A percentile compares a stretch with the other conserved stretches of the same genome.
Conservation (phyloP, 2,888 invertebrate species). For the Elmis aenea region DNA sequence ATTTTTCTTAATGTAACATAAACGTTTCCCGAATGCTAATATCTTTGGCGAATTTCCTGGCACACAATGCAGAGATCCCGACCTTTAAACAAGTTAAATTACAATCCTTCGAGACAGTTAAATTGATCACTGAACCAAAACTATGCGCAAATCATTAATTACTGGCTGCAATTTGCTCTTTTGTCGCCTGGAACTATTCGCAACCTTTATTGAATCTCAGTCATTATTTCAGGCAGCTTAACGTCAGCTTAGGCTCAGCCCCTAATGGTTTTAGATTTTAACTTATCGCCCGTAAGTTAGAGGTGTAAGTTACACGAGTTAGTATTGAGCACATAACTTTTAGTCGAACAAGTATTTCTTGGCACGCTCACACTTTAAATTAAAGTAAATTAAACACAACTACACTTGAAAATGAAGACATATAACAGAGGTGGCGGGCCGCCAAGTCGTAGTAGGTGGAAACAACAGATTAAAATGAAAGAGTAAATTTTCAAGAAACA, state of each 20-base stretch:
- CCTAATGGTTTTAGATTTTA: constrained; percentile 23
- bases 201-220: constrained; percentile 37
- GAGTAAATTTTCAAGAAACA: too few species aligned
- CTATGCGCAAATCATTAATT: constrained; percentile 43
- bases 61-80: constrained; percentile 7
- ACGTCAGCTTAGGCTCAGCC: constrained; percentile 28
- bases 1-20: too few species aligned
- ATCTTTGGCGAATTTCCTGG: too few species aligned
- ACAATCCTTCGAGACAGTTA: constrained; percentile 35
- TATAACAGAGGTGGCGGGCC: too few species aligned
- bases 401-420: too few species aligned
- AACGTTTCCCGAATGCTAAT: too few species aligned
- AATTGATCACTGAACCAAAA: constrained; percentile 41
- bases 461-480: too few species aligned
- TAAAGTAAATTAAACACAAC: too few species aligned
- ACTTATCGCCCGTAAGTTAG: constrained; percentile 16
- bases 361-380: too few species aligned
- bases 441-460: too few species aligned
- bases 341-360: too few species aligned
- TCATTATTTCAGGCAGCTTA: constrained; percentile 35
- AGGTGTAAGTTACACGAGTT: constrained; percentile 19
- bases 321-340: too few species aligned
- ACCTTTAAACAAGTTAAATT: constrained; percentile 35
- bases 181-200: constrained; percentile 35
- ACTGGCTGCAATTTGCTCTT: constrained; percentile 39